Evolutionary conservation across 1,140 invertebrate genomes (phyloP), one percentile per base, ranked within the genome.

Genomic region (Leptinotarsa texana): DNA sequence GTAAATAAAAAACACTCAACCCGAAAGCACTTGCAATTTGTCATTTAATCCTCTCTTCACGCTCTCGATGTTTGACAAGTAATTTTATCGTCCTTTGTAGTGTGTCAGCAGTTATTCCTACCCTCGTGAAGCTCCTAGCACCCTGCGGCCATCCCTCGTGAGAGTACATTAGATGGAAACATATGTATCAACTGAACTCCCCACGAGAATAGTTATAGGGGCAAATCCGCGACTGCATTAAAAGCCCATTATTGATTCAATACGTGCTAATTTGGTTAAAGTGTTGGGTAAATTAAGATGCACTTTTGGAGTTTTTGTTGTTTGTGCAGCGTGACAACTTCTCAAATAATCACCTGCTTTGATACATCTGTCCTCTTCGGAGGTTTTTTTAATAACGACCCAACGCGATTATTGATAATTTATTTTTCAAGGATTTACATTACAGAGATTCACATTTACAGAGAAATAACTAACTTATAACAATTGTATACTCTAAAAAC

Each of bases 11-110:
- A 80, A 79, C 80, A 81, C 79, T 80, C 77, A 76, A 75, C 63
- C 71, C 65, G 62, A 75, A 77, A 76, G 74, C 76, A 77, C 77
- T 77, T 79, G 77, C 79, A 81, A 80, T 81, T 80, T 79, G 80
- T 81, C 76, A 80, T 77, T 68, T 79, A 80, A 81, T 81, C 80
- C 80, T 80, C 78, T 81, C 80, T 80, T 81, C 80, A 81, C 78
- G 77, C 79, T 77, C 73, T 79, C 73, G 65, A 73, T 79, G 76
- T 80, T 80, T 80, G 79, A 80, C 77, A 75, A 80, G 79, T 80
- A 80, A 80, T 80, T 80, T 78, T 73, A 76, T 74, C 75, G 73
- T 69, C 66, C 66, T 24, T 27, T 21, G 51, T 62, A 69, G 65
- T 72, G 70, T 48, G 70, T 63, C 51, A 61, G 63, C 71, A 42